Evolutionary conservation across 1,140 invertebrate species (phyloP), one percentile per base, ranked within the genome.

Genomic region (Pemphigus obesinymphae): DNA sequence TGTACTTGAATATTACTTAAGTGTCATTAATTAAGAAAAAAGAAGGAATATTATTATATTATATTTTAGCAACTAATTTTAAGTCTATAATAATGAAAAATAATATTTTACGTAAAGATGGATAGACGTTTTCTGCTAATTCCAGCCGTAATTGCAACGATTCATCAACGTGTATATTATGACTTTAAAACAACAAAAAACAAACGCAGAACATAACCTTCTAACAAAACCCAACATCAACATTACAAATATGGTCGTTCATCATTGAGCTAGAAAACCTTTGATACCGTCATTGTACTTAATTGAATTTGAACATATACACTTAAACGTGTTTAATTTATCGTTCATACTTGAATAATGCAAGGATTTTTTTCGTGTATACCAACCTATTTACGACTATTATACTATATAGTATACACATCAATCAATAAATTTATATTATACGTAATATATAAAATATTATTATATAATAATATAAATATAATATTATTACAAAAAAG

Each of bases 171-270:
- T 26, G 23, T 15, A n/a, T 26, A 8, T 48, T 76, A 43, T 45
- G 40, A 45, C 34, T 63, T 43, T n/a, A 43, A 61, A 43, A 43
- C 23, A 29, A 61, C n/a, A 50, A 80, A 37, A 61, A 80, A 80
- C 15, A 80, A 61, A 45, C 76, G 20, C 17, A 43, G n/a, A 73
- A 50, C 53, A n/a, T n/a, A 63, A 63, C 76, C 76, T 80, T 80
- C 76, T 10, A 26, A 63, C 40, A 45, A 45, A 45, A 58, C n/a
- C 55, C 37, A 13, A 43, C 75, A 26, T 78, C 29, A 20, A 78
- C 53, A n/a, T 80, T 63, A 61, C 76, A 43, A 80, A 80, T 80
- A 80, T 80, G 76, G 76, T 45, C 20, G 40, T 80, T 80, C 63
- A 31, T 80, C 76, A 40, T 58, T 58, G 53, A 61, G 55, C 55